Evolutionary conservation across 2,888 invertebrate species (phyloP), one percentile per base, ranked within the genome.

Genomic region (Sinhomidia bicolor): DNA sequence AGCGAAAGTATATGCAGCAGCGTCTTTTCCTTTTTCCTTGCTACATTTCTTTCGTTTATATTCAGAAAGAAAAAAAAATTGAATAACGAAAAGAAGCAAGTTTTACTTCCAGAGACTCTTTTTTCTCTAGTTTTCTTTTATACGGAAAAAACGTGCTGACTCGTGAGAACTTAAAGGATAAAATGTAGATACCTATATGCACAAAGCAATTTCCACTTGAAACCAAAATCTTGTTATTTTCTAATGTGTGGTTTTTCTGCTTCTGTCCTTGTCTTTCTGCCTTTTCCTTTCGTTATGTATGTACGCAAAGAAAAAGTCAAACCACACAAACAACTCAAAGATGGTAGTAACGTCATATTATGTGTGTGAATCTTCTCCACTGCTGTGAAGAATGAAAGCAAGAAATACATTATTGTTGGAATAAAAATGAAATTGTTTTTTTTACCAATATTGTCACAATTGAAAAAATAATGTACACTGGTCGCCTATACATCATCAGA

Each of bases 191-290:
- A 57, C 51, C n/a, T n/a, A n/a, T 23, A 68, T 41, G 12, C 41
- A 71, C 71, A 71, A 41, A 71, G 23, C 71, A 71, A 71, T 71
- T 78, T 78, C 78, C 29, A 47, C 32, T 54, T 78, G 54, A 78
- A 78, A 78, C 78, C 32, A 57, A 78, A 78, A 78, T 57, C 78
- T 51, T 78, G 78, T 78, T 78, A 78, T 4, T 57, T 78, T 54
- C 17, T 78, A 78, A 78, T 78, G 51, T 78, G 51, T 17, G 32
- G 7, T 4, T 23, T 20, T 57, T 57, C 17, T 36, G 0, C 54
- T 9, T 14, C 2, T 57, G 32, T 29, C 32, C 71, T 41, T 17
- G 26, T 62, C 36, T 36, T 36, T 36, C n/a, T 36, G 36, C 36
- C 7, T 36, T 36, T 36, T 36, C 36, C 44, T 20, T 74, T 51